phyloP scores from a whole-genome alignment of 1,140 invertebrate genomes.

The Brachionus sp. region DNA sequence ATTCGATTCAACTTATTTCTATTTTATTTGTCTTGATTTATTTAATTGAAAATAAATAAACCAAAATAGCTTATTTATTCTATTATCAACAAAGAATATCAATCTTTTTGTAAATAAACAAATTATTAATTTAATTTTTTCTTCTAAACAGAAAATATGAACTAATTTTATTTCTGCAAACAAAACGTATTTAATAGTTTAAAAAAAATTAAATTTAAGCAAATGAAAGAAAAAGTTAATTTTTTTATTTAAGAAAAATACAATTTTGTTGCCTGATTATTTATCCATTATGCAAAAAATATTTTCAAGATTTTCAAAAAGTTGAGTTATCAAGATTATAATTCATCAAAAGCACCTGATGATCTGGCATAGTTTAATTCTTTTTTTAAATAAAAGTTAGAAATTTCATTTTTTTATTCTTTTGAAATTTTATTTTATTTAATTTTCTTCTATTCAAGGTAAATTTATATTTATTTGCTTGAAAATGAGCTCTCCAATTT shows the following conservation, averaged over 20 bases:
- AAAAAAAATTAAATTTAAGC: background rate
- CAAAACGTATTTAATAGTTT: background rate
- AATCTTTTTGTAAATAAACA: background rate
- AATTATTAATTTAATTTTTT: background rate
- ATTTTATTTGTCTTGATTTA: background rate
- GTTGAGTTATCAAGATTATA: background rate
- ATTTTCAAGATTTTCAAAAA: background rate
- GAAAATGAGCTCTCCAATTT: background rate
- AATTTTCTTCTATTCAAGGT: background rate
- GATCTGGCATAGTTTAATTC: background rate
- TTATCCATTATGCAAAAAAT: background rate
- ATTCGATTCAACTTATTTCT: background rate
- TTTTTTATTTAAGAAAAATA: background rate
- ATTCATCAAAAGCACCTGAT: background rate
- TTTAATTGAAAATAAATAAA: background rate
- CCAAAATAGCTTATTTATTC: background rate
- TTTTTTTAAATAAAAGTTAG: background rate
- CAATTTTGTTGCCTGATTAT: background rate
- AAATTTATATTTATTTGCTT: background rate
- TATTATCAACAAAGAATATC: background rate
- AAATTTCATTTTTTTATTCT: background rate
- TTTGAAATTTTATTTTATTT: too few relatives aligned
- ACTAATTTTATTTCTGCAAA: background rate
- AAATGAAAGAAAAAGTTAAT: background rate
- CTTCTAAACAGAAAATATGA: background rate